Conservation (phyloP, 2,113 vertebrate species). For the Grantiella picta region DNA sequence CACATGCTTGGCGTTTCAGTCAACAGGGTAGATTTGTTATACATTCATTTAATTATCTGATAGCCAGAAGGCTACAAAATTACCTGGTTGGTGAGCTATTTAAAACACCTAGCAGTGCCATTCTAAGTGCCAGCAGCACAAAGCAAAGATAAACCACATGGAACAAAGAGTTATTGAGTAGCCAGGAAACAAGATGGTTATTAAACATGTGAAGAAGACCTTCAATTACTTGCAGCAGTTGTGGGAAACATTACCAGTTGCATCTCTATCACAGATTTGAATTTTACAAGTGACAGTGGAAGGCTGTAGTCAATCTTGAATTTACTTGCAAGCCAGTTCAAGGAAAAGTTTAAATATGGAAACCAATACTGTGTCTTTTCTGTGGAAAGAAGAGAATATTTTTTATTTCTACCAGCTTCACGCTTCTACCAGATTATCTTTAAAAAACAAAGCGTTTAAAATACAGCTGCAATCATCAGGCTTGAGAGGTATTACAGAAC, state of each 20-base stretch:
- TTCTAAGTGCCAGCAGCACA: background rate
- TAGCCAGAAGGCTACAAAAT: background rate
- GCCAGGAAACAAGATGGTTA: background rate
- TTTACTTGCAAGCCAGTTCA: background rate
- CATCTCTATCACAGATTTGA: background rate
- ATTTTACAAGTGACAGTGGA: background rate
- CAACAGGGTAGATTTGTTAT: background rate
- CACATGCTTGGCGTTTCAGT: background rate
- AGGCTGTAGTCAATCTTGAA: background rate
- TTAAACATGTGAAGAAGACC: background rate
- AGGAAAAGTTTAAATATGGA: background rate
- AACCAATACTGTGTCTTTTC: background rate
- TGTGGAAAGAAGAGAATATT: background rate
- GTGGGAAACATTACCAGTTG: background rate
- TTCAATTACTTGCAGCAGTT: background rate
- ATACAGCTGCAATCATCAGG: constrained; percentile 39
- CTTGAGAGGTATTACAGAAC: constrained; percentile 48
- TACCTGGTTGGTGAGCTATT: background rate
- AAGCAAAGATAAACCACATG: background rate
- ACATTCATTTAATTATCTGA: background rate
- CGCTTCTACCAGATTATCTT: constrained; percentile 42
- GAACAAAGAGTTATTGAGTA: background rate
- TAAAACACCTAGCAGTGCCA: background rate
- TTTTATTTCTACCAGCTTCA: constrained; percentile 11
- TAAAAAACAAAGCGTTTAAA: constrained; percentile 37